phyloP scores from a whole-genome alignment of 2,797 vertebrate genomes.

The Pelodytes ibericus region DNA sequence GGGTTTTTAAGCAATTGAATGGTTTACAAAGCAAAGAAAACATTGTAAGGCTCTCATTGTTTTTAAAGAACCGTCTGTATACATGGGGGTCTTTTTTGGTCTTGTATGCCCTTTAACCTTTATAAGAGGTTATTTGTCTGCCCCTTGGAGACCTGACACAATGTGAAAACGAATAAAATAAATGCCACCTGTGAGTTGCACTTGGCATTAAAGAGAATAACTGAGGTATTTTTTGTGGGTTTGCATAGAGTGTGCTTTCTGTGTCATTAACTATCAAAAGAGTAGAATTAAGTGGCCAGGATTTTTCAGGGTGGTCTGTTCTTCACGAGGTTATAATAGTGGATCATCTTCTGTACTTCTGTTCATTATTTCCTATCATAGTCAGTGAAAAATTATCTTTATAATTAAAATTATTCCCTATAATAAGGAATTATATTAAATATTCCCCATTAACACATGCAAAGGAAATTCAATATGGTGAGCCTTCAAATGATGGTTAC shows the following conservation, averaged over 20 bases:
- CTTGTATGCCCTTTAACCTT: constrained; percentile 18
- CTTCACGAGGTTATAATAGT: not conserved
- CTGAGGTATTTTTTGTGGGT: not conserved
- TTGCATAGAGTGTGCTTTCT: not conserved
- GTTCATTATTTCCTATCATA: too few relatives aligned
- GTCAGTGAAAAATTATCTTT: too few relatives aligned
- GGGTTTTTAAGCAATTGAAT: not conserved
- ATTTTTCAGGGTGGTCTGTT: constrained; percentile 37
- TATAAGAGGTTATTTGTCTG: not conserved
- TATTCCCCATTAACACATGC: too few relatives aligned
- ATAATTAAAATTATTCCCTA: too few relatives aligned
- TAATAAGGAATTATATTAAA: too few relatives aligned
- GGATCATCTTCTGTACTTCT: not conserved
- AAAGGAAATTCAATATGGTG: too few relatives aligned
- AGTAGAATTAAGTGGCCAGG: not conserved
- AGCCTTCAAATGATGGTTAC: too few relatives aligned
- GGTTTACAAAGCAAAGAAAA: constrained; percentile 12
- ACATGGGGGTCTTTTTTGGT: constrained; percentile 11
- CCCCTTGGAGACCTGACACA: constrained; percentile 2
- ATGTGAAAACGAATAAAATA: constrained; percentile 1
- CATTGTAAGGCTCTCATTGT: constrained; percentile 1
- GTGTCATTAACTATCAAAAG: not conserved
- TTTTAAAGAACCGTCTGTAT: not conserved
- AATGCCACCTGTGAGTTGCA: constrained; percentile 20
- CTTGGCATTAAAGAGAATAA: constrained; percentile 17